These are phyloP conservation scores for Tenualosa ilisha DNA, from an alignment of 2,797 vertebrate genomes.

Conservation along the genomic window DNA sequence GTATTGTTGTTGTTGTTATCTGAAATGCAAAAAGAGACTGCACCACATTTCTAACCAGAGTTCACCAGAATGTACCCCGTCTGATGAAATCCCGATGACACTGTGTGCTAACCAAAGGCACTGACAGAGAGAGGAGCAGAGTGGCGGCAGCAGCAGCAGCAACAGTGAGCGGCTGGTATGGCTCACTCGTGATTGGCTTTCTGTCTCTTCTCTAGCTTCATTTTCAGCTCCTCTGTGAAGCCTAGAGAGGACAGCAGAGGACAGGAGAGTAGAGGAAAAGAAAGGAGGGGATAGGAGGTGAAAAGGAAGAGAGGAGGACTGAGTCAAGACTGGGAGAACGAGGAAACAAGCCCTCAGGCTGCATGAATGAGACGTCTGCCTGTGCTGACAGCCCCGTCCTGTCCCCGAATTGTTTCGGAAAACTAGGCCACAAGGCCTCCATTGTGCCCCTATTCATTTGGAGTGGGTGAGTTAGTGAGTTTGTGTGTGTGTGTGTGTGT, in stretches of 20 bases:
- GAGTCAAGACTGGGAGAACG: neutral
- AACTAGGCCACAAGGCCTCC: constrained; percentile 13
- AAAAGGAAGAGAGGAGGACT: neutral
- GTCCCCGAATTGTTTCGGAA: constrained; percentile 8
- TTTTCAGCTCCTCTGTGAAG: constrained; percentile 79
- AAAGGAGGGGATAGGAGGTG: neutral
- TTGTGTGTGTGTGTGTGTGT: neutral
- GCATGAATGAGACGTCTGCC: neutral
- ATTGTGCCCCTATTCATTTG: constrained; percentile 21
- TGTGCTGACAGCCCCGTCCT: constrained; percentile 15
- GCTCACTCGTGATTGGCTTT: constrained; percentile 72
- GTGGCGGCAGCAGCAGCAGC: constrained; percentile 30
- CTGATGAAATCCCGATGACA: neutral
- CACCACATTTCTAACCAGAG: neutral
- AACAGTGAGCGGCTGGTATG: constrained; percentile 38
- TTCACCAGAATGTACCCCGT: neutral
- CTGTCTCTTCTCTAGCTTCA: constrained; percentile 78
- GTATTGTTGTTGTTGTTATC: neutral
- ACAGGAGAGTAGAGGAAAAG: neutral
- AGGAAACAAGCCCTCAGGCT: neutral
- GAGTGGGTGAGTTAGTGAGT: neutral
- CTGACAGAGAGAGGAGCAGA: constrained; percentile 61
- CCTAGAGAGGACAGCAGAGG: constrained; percentile 50
- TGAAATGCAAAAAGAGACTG: neutral
- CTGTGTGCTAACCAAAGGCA: constrained; percentile 62